Conservation (phyloP, 2,797 vertebrate genomes). For the Rhadinocentrus ornatus region DNA sequence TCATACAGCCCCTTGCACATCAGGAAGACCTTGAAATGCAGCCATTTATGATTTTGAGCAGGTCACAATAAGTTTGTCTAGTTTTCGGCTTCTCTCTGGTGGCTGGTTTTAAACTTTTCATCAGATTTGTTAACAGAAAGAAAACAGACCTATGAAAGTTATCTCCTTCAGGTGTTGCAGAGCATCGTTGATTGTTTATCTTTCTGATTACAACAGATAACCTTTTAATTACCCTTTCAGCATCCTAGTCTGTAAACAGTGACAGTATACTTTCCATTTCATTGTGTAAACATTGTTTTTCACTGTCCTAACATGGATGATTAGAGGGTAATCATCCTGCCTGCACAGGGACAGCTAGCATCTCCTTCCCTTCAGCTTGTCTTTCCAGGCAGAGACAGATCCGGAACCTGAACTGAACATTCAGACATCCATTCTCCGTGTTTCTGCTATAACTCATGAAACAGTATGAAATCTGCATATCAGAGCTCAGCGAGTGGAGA, state of each 20-base stretch:
- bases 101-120: too few species aligned
- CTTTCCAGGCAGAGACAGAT: neutral
- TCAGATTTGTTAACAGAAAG: too few species aligned
- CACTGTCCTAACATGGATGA: neutral
- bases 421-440: neutral
- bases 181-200: constrained; percentile 1
- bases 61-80: too few species aligned
- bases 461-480: too few species aligned
- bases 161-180: too few species aligned
- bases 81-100: too few species aligned
- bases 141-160: neutral
- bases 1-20: too few species aligned
- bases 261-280: neutral
- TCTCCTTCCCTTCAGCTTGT: neutral
- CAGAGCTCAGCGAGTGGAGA: too few species aligned
- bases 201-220: neutral
- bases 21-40: too few species aligned
- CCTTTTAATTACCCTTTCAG: neutral
- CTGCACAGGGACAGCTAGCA: neutral
- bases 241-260: neutral
- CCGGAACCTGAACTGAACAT: neutral
- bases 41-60: too few species aligned
- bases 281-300: neutral
- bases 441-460: neutral
- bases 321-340: neutral